phyloP scores from a whole-genome alignment of 2,888 invertebrate genomes.

The Scaptomyza caliginosa region DNA sequence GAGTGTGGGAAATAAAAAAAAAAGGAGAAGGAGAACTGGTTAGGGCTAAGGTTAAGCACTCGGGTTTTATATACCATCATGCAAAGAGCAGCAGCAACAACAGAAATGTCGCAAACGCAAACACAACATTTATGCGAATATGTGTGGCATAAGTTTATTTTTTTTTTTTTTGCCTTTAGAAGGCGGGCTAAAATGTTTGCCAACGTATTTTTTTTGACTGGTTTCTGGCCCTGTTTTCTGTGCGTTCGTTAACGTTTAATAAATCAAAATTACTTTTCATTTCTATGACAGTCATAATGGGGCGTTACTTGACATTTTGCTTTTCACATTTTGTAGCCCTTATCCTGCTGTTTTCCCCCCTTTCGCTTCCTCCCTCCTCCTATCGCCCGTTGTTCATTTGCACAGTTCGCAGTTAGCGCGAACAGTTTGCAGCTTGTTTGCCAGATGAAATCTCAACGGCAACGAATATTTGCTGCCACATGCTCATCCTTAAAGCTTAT shows the following conservation, averaged over 20 bases:
- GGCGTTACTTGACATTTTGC: slow-evolving; percentile 74
- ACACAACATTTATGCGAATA: slow-evolving; percentile 55
- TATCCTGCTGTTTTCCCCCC: slow-evolving; percentile 3
- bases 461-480: slow-evolving; percentile 56
- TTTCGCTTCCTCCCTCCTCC: not conserved
- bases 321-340: slow-evolving; percentile 44
- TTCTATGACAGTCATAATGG: slow-evolving; percentile 74
- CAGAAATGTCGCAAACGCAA: slow-evolving; percentile 51
- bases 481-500: slow-evolving; percentile 66
- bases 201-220: not conserved
- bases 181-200: slow-evolving; percentile 2
- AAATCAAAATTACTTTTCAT: slow-evolving; percentile 82
- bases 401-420: slow-evolving; percentile 36
- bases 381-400: slow-evolving; percentile 48
- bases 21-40: slow-evolving; percentile 17
- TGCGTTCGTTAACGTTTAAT: slow-evolving; percentile 70
- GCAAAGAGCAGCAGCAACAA: not conserved
- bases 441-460: slow-evolving; percentile 60
- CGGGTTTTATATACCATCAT: slow-evolving; percentile 33
- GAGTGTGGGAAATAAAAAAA: not conserved
- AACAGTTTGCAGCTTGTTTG: slow-evolving; percentile 50
- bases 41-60: slow-evolving; percentile 63
- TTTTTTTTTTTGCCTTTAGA: not conserved
- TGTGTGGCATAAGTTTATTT: slow-evolving; percentile 32
- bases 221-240: slow-evolving; percentile 6